Conservation (phyloP, 2,113 vertebrate genomes). For the Eidolon helvum region DNA sequence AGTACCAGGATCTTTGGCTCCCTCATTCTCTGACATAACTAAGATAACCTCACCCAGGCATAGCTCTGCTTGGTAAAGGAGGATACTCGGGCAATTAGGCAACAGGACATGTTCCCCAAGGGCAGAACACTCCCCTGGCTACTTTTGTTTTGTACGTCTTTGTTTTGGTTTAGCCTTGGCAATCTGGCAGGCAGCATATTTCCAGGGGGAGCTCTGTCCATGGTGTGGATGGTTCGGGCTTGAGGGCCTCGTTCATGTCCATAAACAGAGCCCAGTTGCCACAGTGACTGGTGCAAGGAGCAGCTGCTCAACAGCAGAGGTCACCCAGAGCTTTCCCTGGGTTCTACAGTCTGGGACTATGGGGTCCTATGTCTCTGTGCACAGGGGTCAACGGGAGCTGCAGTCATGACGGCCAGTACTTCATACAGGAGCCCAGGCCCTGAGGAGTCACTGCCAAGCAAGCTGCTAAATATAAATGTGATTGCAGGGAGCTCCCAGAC, state of each 20-base stretch:
- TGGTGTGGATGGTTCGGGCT: slow-evolving; percentile 56
- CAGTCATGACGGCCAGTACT: background rate
- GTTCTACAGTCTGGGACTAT: background rate
- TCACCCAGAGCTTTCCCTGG: slow-evolving; percentile 54
- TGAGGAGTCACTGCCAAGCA: background rate
- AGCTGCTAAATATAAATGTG: background rate
- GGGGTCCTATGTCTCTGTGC: background rate
- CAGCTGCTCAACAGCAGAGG: slow-evolving; percentile 66
- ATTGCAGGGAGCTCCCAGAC: background rate
- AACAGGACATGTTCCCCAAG: background rate
- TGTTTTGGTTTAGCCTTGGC: slow-evolving; percentile 77
- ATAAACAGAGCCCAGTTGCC: slow-evolving; percentile 75
- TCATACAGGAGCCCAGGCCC: background rate
- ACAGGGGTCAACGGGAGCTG: background rate
- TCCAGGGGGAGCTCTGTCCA: slow-evolving; percentile 70
- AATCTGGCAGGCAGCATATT: slow-evolving; percentile 70
- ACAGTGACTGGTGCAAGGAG: slow-evolving; percentile 52
- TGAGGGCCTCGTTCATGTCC: slow-evolving; percentile 64
- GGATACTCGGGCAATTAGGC: background rate
- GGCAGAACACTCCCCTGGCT: slow-evolving; percentile 46
- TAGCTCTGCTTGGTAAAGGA: background rate
- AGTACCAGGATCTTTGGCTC: background rate
- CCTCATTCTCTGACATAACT: background rate
- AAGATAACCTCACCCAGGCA: background rate
- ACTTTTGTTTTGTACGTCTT: slow-evolving; percentile 69